These are phyloP conservation scores for Chymomyza caudatula DNA, from an alignment of 2,888 invertebrate species.

Conservation along the genomic window DNA sequence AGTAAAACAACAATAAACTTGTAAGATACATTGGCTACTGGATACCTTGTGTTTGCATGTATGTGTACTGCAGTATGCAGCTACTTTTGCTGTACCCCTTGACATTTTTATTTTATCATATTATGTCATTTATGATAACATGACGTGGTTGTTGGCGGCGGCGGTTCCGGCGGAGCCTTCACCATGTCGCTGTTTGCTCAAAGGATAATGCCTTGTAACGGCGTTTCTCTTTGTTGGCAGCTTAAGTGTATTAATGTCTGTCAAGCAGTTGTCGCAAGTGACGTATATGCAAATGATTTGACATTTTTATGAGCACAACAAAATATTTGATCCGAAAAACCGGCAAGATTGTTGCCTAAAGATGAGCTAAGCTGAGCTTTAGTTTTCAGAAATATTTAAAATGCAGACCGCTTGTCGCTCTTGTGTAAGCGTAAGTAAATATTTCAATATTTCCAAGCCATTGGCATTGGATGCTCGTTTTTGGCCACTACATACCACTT, in stretches of 20 bases:
- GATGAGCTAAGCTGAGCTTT: neutral
- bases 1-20: too few relatives aligned
- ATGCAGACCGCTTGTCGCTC: neutral
- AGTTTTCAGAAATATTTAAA: neutral
- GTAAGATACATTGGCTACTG: too few relatives aligned
- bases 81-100: neutral
- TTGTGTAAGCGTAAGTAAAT: constrained; percentile 27
- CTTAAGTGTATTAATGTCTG: constrained; percentile 73
- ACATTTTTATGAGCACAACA: constrained; percentile 60
- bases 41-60: too few relatives aligned
- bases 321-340: constrained; percentile 1
- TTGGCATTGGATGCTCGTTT: constrained; percentile 25
- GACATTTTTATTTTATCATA: constrained; percentile 62
- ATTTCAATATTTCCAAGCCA: constrained; percentile 57
- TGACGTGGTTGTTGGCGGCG: constrained; percentile 1
- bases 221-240: constrained; percentile 34
- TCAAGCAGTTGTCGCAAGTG: constrained; percentile 67
- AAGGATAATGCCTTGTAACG: constrained; percentile 64
- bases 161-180: too few relatives aligned
- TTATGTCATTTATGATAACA: constrained; percentile 71
- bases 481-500: neutral
- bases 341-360: neutral
- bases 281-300: constrained; percentile 70
- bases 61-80: too few relatives aligned
- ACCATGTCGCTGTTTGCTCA: constrained; percentile 46